Conservation (phyloP, 2,797 vertebrate genomes). For the Lemur catta region DNA sequence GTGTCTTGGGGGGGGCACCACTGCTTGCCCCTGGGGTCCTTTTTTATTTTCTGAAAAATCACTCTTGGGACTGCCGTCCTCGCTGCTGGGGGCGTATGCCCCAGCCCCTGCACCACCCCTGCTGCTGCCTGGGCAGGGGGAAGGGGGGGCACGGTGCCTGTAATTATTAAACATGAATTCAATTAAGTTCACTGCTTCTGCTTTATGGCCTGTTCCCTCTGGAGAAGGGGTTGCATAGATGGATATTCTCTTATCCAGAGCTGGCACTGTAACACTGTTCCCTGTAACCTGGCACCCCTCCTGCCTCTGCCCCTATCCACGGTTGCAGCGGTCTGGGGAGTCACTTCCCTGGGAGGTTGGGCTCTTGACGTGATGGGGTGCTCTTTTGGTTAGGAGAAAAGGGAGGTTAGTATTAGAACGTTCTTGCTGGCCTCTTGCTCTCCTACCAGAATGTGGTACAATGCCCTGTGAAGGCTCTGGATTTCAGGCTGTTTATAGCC, state of each 20-base stretch:
- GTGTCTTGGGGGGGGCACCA: slow-evolving; percentile 69
- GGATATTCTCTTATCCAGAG: slow-evolving; percentile 20
- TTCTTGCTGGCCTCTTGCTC: background rate
- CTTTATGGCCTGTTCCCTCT: slow-evolving; percentile 54
- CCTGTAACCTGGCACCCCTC: slow-evolving; percentile 26
- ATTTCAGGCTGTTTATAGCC: background rate
- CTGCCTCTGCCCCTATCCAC: background rate
- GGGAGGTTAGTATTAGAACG: background rate
- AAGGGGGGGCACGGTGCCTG: slow-evolving; percentile 73
- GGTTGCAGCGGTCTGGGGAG: background rate
- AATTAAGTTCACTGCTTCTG: slow-evolving; percentile 74
- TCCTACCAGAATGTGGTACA: background rate
- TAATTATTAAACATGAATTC: slow-evolving; percentile 83
- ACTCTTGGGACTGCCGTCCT: slow-evolving; percentile 80
- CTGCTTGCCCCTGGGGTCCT: slow-evolving; percentile 70
- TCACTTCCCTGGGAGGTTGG: background rate
- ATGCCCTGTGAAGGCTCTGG: background rate
- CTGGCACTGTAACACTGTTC: background rate
- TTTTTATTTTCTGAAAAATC: slow-evolving; percentile 80
- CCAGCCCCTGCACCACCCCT: slow-evolving; percentile 79
- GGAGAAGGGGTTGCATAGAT: background rate
- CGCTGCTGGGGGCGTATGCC: slow-evolving; percentile 79
- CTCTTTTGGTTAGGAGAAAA: background rate
- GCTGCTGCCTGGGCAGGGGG: slow-evolving; percentile 74
- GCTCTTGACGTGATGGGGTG: background rate